Conservation (phyloP, 2,888 invertebrate species). For the Pheosia gnoma region DNA sequence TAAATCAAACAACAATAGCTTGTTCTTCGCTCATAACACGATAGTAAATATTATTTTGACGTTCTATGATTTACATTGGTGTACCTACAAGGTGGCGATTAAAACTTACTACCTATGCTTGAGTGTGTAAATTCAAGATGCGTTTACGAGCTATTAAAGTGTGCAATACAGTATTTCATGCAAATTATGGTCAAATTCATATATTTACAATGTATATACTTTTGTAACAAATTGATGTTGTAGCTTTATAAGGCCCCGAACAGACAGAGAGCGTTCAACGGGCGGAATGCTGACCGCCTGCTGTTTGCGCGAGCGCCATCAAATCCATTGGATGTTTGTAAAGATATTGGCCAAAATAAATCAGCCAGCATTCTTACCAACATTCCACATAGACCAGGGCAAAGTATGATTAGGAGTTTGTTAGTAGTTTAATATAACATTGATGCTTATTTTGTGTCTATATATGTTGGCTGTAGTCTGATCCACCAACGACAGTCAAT, state of each 20-base stretch:
- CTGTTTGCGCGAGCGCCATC: no score
- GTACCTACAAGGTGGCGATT: background rate
- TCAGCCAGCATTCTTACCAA: no score
- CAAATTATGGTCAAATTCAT: background rate
- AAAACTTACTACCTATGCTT: no score
- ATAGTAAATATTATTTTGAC: constrained; percentile 44
- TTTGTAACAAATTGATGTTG: background rate
- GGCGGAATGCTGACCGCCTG: no score
- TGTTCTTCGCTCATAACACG: constrained; percentile 22
- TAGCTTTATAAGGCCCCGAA: no score
- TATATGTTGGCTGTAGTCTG: no score
- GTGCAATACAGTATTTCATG: constrained; percentile 24
- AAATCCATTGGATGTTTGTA: no score
- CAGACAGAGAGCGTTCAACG: no score
- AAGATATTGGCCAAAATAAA: no score
- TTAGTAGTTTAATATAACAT: background rate
- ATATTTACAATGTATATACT: background rate
- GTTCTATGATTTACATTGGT: constrained; percentile 7
- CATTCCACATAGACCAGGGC: background rate
- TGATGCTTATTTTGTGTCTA: background rate
- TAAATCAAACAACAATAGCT: constrained; percentile 56
- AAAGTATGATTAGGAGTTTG: background rate
- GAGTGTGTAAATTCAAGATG: background rate
- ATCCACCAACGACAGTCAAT: background rate
- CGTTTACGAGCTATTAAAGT: constrained; percentile 32